These are phyloP conservation scores for Brachirus orientalis DNA, from an alignment of 2,113 vertebrate genomes.

Conservation along the genomic window DNA sequence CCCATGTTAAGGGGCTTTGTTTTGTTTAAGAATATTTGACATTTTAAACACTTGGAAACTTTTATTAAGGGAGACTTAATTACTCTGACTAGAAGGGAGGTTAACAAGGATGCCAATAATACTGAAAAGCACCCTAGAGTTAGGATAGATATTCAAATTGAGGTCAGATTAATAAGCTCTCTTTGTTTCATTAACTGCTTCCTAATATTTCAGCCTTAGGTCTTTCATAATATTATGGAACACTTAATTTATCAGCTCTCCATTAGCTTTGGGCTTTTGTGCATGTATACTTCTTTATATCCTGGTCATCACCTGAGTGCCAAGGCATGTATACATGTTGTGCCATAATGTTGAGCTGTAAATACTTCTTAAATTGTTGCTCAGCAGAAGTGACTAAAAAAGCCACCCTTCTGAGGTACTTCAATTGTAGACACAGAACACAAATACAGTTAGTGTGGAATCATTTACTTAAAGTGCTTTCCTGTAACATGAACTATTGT, in stretches of 20 bases:
- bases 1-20: constrained; percentile 24
- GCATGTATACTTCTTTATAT: constrained; percentile 35
- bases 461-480: constrained; percentile 3
- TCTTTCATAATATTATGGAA: constrained; percentile 42
- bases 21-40: constrained; percentile 52
- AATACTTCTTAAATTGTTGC: constrained; percentile 11
- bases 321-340: constrained; percentile 21
- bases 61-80: constrained; percentile 51
- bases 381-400: constrained; percentile 2
- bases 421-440: not conserved
- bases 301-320: too few relatives aligned
- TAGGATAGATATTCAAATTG: constrained; percentile 60
- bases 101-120: constrained; percentile 67
- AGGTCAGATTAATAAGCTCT: constrained; percentile 55
- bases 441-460: not conserved
- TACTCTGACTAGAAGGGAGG: constrained; percentile 46
- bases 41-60: constrained; percentile 53
- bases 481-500: not conserved
- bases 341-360: not conserved
- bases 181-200: constrained; percentile 53
- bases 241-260: constrained; percentile 39
- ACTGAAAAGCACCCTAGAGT: constrained; percentile 63
- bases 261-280: constrained; percentile 41
- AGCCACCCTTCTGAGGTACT: not conserved
- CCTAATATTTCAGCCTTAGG: constrained; percentile 46